phyloP scores from a whole-genome alignment of 1,140 invertebrate genomes.

The Mercenaria mercenaria region DNA sequence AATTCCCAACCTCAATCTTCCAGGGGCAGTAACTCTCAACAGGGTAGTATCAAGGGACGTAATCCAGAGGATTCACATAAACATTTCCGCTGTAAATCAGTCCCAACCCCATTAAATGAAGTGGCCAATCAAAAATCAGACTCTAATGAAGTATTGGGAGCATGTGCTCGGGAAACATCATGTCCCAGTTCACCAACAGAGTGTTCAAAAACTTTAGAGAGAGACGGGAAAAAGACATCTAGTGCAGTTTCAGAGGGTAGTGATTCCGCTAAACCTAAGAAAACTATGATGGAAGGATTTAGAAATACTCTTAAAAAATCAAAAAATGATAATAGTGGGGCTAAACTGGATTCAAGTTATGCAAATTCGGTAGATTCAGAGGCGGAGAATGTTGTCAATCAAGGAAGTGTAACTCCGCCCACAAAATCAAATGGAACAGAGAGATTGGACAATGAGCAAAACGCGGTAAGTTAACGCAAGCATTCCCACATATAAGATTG shows the following conservation, averaged over 20 bases:
- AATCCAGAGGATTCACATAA: constrained; percentile 71
- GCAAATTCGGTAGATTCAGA: constrained; percentile 66
- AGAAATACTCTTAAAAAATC: constrained; percentile 87
- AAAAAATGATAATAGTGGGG: constrained; percentile 71
- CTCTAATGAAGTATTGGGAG: neutral
- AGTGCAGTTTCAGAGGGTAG: neutral
- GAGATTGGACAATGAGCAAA: constrained; percentile 62
- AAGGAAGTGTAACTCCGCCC: constrained; percentile 34
- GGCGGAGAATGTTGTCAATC: constrained; percentile 39
- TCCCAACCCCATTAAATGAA: constrained; percentile 74
- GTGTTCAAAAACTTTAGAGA: constrained; percentile 66
- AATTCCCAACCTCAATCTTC: constrained; percentile 80
- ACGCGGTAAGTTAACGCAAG: constrained; percentile 63
- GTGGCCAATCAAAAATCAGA: constrained; percentile 52
- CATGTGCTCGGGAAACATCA: constrained; percentile 67
- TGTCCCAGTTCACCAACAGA: constrained; percentile 80
- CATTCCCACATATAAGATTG: constrained; percentile 46
- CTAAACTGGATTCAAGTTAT: constrained; percentile 58
- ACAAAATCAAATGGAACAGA: constrained; percentile 57
- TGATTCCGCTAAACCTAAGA: constrained; percentile 80
- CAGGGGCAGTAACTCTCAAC: constrained; percentile 59
- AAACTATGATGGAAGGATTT: constrained; percentile 88
- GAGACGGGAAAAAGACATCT: constrained; percentile 54
- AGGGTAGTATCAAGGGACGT: constrained; percentile 44
- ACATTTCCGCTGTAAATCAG: constrained; percentile 80